A percentile compares a stretch with the other conserved stretches of the same genome.
Conservation (phyloP, 2,797 vertebrate genomes). For the Hapalemur alaotrensis region DNA sequence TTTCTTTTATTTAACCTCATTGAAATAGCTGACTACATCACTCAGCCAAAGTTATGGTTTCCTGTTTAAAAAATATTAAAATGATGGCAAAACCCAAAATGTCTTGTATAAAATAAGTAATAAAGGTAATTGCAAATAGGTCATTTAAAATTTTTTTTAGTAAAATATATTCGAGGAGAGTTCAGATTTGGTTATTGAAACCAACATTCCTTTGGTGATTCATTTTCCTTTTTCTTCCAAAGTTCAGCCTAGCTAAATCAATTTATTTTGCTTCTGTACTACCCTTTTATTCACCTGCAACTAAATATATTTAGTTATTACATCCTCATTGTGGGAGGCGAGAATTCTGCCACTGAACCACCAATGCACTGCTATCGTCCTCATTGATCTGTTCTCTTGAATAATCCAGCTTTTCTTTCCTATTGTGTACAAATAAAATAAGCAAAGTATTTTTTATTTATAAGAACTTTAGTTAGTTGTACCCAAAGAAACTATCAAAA, state of each 20-base stretch:
- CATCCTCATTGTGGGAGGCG: neutral
- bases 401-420: constrained; percentile 9
- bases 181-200: neutral
- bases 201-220: constrained; percentile 3
- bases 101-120: neutral
- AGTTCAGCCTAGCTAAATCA: neutral
- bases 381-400: neutral
- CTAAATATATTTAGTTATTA: neutral
- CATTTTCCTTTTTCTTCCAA: constrained; percentile 55
- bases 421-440: constrained; percentile 73
- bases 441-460: constrained; percentile 73
- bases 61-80: neutral
- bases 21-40: constrained; percentile 1
- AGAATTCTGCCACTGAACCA: too few relatives aligned
- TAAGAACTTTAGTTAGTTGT: constrained; percentile 72
- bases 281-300: constrained; percentile 18
- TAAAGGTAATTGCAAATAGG: neutral
- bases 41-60: neutral
- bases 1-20: neutral
- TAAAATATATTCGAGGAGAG: neutral
- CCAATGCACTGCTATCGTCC: neutral
- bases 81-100: neutral
- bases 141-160: neutral
- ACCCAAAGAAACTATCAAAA: constrained; percentile 69
- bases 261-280: constrained; percentile 58